Conservation (phyloP, 2,113 vertebrate genomes). For the Naja naja region DNA sequence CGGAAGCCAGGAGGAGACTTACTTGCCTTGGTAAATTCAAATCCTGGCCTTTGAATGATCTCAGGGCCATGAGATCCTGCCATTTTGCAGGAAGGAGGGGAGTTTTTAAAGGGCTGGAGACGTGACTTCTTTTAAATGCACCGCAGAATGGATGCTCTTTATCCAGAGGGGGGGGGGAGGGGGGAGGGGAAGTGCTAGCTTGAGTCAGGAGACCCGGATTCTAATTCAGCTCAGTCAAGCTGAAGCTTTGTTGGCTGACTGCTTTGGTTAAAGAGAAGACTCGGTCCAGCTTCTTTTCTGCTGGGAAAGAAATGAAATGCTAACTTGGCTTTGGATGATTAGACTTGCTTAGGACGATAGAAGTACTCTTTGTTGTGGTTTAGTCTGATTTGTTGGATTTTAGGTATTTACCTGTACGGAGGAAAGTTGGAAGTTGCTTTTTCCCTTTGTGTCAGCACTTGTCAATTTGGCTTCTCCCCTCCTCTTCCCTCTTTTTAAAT, state of each 20-base stretch:
- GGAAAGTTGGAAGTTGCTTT: too few species aligned
- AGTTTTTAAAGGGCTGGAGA: not conserved
- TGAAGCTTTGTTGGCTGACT: not conserved
- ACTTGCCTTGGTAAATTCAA: not conserved
- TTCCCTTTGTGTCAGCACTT: too few species aligned
- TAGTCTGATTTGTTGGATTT: not conserved
- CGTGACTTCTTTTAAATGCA: not conserved
- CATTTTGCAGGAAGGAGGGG: too few species aligned
- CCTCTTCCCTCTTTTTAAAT: too few species aligned
- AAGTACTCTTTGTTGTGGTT: not conserved
- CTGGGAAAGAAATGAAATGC: not conserved
- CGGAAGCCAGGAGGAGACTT: not conserved
- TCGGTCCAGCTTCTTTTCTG: not conserved
- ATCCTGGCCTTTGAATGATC: too few species aligned
- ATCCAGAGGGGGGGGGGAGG: rapidly evolving
- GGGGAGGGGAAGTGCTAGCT: not conserved
- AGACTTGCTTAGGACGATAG: too few species aligned
- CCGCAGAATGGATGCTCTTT: not conserved
- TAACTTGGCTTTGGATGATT: not conserved
- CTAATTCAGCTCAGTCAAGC: not conserved
- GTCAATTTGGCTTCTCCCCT: too few species aligned
- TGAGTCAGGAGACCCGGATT: not conserved
- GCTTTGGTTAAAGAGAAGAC: not conserved
- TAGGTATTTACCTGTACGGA: too few species aligned
- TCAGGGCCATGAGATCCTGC: too few species aligned